phyloP scores from a whole-genome alignment of 2,113 vertebrate genomes.

The Poicephalus gulielmi region DNA sequence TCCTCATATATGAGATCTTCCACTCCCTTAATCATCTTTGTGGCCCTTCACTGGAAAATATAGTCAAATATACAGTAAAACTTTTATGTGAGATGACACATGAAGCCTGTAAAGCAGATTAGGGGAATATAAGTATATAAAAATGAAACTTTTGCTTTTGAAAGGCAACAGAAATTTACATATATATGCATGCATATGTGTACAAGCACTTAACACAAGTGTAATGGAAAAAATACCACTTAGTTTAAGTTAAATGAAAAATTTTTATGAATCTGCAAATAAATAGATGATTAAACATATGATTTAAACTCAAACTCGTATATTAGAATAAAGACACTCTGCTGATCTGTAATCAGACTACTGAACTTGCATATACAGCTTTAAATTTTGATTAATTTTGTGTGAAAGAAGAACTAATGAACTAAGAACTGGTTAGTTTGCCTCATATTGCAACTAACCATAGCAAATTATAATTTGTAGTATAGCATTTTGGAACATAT shows the following conservation, averaged over 20 bases:
- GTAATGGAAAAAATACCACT: not conserved
- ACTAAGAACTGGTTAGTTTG: not conserved
- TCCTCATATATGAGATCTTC: not conserved
- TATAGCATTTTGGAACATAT: not conserved
- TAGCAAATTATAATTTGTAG: not conserved
- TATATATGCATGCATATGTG: not conserved
- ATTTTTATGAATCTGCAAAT: not conserved
- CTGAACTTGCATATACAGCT: not conserved
- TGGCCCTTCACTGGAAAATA: not conserved
- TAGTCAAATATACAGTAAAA: not conserved
- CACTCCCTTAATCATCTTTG: not conserved
- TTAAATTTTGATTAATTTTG: not conserved
- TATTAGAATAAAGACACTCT: not conserved
- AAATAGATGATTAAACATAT: not conserved
- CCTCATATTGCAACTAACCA: not conserved
- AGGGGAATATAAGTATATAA: not conserved
- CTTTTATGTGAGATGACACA: not conserved
- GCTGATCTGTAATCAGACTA: not conserved
- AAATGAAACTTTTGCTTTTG: not conserved
- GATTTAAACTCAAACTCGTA: not conserved
- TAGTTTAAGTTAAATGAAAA: not conserved
- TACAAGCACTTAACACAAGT: not conserved
- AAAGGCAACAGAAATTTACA: not conserved
- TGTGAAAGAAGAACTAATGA: not conserved
- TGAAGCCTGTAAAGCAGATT: not conserved